A percentile compares a stretch with the other conserved stretches of the same genome.
Evolutionary conservation across 2,888 invertebrate genomes (phyloP).

Genomic region (Drosophila kanekoi): DNA sequence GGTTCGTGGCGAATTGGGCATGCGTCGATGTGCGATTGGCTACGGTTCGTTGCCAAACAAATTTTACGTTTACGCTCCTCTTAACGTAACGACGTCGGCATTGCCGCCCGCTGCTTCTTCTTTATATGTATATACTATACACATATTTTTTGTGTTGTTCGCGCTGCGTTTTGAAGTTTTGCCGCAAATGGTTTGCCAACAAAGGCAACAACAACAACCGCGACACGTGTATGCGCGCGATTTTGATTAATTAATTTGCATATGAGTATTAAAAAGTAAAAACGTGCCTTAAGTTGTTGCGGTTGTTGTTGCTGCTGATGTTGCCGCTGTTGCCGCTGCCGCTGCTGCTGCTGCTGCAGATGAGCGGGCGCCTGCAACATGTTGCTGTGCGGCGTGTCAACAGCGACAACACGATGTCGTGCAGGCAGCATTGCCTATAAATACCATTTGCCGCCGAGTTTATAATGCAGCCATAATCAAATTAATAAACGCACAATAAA

Average conservation of each 20-base stretch:
- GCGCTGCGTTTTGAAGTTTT: slow-evolving; percentile 71
- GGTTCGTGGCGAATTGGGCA: slow-evolving; percentile 13
- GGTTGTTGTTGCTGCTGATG: slow-evolving; percentile 16
- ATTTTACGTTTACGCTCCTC: slow-evolving; percentile 45
- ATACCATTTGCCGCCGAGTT: slow-evolving; percentile 54
- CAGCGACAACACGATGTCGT: slow-evolving; percentile 43
- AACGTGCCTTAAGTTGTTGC: slow-evolving; percentile 52
- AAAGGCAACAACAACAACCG: slow-evolving; percentile 25
- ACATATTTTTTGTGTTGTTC: slow-evolving; percentile 26
- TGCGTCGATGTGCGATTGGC: slow-evolving; percentile 41
- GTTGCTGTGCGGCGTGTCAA: slow-evolving; percentile 37
- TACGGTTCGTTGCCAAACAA: slow-evolving; percentile 51
- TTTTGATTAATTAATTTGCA: slow-evolving; percentile 82
- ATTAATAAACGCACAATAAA: slow-evolving; percentile 82
- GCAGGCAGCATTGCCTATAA: slow-evolving; percentile 39
- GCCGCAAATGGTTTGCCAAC: slow-evolving; percentile 71
- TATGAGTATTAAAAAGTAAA: slow-evolving; percentile 62
- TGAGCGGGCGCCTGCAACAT: slow-evolving; percentile 43
- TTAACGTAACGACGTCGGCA: slow-evolving; percentile 23
- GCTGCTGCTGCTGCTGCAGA: slow-evolving; percentile 26
- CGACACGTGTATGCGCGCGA: slow-evolving; percentile 66
- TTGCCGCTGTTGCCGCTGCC: slow-evolving; percentile 1
- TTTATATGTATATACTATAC: background rate
- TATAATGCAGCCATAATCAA: slow-evolving; percentile 72
- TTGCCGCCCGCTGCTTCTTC: slow-evolving; percentile 60